These are phyloP conservation scores for Glossophaga mutica DNA, from an alignment of 2,797 vertebrate genomes.

Conservation along the genomic window DNA sequence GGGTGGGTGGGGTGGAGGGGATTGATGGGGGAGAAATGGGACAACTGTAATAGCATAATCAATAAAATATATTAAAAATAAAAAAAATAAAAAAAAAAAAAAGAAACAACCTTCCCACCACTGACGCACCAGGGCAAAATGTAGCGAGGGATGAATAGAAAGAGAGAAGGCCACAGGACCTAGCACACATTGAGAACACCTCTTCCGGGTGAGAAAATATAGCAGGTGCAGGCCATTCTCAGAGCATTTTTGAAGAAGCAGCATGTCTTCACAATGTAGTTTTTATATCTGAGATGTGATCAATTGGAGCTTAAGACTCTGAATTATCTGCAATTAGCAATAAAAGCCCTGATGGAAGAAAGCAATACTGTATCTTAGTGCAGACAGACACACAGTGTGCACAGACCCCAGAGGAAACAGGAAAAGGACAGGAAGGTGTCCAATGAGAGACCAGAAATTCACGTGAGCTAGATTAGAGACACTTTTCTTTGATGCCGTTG, in stretches of 20 bases:
- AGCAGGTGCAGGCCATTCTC: not conserved
- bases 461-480: not conserved
- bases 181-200: not conserved
- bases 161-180: not conserved
- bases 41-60: too few species aligned
- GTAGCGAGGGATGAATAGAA: not conserved
- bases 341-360: not conserved
- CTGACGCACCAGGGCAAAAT: not conserved
- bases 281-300: not conserved
- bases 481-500: not conserved
- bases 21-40: too few species aligned
- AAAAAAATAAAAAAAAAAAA: too few species aligned
- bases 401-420: not conserved
- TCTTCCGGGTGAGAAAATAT: not conserved
- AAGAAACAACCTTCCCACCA: not conserved
- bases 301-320: not conserved
- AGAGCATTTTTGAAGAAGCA: not conserved
- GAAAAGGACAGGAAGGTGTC: not conserved
- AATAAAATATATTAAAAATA: too few species aligned
- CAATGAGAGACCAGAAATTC: not conserved
- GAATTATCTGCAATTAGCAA: not conserved
- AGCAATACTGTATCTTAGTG: not conserved
- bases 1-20: too few species aligned
- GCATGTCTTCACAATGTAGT: not conserved
- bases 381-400: not conserved